Percentiles rank a stretch among this genome's conserved stretches.
These are phyloP conservation scores for Enteromius mattozi DNA, from an alignment of 2,797 vertebrate species.

Conservation along the genomic window DNA sequence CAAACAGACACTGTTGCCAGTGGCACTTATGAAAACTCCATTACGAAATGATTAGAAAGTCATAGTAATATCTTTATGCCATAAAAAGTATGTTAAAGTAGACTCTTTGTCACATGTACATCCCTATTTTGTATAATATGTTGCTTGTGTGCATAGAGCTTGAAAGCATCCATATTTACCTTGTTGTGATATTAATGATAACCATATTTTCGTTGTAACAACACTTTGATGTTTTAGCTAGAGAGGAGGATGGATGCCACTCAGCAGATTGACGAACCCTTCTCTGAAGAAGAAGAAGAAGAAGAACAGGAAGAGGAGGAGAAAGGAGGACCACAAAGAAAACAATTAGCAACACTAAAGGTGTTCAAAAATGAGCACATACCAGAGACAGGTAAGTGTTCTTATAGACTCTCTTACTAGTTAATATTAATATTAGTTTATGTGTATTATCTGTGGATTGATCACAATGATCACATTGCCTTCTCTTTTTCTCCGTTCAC, in stretches of 20 bases:
- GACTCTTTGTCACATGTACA: not conserved
- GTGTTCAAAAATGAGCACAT: conserved; percentile 78
- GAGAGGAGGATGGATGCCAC: conserved; percentile 78
- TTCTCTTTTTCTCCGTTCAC: conserved; percentile 5
- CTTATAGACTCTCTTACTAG: not conserved
- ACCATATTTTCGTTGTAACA: not conserved
- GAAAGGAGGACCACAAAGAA: conserved; percentile 40
- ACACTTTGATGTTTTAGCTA: conserved; percentile 2
- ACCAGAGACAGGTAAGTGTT: conserved; percentile 74
- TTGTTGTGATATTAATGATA: not conserved
- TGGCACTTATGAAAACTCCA: not conserved
- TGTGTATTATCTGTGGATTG: not conserved
- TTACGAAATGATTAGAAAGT: not conserved
- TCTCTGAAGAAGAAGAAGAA: conserved; percentile 72
- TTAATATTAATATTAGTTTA: too few relatives aligned
- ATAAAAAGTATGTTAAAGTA: not conserved
- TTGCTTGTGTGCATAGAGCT: not conserved
- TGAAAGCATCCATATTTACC: not conserved
- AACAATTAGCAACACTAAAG: conserved; percentile 75
- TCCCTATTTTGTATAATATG: not conserved
- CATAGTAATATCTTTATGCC: not conserved
- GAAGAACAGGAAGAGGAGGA: conserved; percentile 63
- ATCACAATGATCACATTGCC: not conserved
- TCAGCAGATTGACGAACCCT: conserved; percentile 74
- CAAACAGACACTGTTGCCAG: not conserved